Evolutionary conservation across 2,113 vertebrate genomes (phyloP).

Genomic region (Porphyrio hochstetteri): DNA sequence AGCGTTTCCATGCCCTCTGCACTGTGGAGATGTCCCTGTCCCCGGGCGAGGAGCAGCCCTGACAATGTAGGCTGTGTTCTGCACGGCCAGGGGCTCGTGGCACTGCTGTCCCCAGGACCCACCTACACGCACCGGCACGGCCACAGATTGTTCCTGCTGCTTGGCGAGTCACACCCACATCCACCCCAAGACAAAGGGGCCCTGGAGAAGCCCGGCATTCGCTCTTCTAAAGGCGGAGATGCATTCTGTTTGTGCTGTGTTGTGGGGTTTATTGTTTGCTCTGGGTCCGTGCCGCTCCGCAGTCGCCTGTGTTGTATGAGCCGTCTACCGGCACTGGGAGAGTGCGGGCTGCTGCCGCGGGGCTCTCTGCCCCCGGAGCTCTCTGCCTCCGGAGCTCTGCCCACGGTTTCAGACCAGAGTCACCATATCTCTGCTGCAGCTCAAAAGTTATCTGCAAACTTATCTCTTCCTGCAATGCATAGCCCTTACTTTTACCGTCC

Average conservation of each 20-base stretch:
- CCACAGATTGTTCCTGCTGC: not conserved
- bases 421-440: accelerated
- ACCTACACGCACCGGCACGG: conserved; percentile 33
- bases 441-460: not conserved
- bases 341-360: accelerated
- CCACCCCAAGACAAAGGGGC: not conserved
- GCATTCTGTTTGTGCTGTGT: not conserved
- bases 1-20: not conserved
- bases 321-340: accelerated
- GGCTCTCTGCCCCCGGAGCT: not conserved
- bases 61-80: conserved; percentile 52
- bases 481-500: not conserved
- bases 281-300: accelerated
- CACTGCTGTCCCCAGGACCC: conserved; percentile 3
- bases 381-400: too few relatives aligned
- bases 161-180: not conserved
- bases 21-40: not conserved
- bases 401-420: accelerated
- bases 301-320: accelerated
- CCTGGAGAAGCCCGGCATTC: not conserved
- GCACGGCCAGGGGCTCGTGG: not conserved
- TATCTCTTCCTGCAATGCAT: accelerated
- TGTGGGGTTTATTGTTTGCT: not conserved
- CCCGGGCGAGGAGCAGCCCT: not conserved
- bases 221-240: not conserved